These are phyloP conservation scores for Mus minutoides DNA, from an alignment of 2,797 vertebrate species.

Conservation along the genomic window DNA sequence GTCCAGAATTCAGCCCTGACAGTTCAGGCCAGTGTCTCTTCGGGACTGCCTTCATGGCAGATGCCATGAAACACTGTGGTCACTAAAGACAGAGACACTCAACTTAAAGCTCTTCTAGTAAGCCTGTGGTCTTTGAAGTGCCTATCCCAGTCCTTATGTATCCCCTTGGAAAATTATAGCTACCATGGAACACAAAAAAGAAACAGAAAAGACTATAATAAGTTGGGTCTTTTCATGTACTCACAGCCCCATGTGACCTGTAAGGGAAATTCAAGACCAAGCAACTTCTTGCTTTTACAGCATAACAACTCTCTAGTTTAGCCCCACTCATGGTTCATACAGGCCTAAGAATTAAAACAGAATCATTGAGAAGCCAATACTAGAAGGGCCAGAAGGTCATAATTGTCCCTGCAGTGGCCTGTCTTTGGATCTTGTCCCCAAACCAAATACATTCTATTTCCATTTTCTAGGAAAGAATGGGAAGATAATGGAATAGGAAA, in stretches of 20 bases:
- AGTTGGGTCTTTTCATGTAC: not conserved
- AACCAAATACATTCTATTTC: not conserved
- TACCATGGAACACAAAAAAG: not conserved
- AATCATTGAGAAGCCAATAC: not conserved
- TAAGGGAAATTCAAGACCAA: not conserved
- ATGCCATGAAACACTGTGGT: not conserved
- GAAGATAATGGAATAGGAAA: constrained; percentile 41
- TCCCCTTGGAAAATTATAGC: not conserved
- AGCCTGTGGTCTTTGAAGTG: not conserved
- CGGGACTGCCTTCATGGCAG: not conserved
- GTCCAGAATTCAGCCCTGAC: not conserved
- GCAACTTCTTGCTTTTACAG: not conserved
- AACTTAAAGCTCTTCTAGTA: not conserved
- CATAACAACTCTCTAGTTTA: not conserved
- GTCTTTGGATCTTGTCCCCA: not conserved
- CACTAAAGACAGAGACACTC: not conserved
- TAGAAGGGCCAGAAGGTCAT: not conserved
- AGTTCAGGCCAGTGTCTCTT: not conserved
- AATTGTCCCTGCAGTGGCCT: not conserved
- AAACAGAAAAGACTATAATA: not conserved
- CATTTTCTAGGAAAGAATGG: constrained; percentile 1
- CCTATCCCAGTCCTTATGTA: not conserved
- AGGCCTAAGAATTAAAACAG: not conserved
- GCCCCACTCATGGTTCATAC: not conserved
- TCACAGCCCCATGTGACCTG: not conserved